Evolutionary conservation across 2,113 vertebrate species (phyloP).

Genomic region (Boulengeromyrus knoepffleri): DNA sequence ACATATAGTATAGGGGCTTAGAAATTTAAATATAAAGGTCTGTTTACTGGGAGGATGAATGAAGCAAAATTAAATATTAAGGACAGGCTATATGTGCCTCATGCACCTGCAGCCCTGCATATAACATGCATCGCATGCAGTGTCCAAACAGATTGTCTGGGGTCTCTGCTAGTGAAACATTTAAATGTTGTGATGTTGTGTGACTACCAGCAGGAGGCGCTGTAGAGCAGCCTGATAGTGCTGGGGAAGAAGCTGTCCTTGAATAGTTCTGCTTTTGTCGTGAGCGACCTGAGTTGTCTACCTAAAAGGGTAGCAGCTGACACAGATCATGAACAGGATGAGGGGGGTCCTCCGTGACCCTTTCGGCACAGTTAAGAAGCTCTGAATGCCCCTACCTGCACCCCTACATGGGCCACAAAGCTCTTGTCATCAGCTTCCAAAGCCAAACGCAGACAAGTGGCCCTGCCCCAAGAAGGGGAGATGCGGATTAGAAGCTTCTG

Average conservation of each 20-base stretch:
- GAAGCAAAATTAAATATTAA: neutral
- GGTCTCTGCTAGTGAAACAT: neutral
- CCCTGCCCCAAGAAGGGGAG: constrained; percentile 79
- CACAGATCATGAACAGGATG: neutral
- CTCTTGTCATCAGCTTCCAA: constrained; percentile 81
- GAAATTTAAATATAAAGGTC: neutral
- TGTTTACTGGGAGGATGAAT: neutral
- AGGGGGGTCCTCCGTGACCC: neutral
- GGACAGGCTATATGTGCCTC: neutral
- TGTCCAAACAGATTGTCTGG: neutral
- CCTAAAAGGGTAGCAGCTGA: neutral
- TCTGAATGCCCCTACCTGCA: constrained; percentile 67
- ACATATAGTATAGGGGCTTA: neutral
- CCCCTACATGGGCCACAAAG: constrained; percentile 82
- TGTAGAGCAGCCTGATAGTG: neutral
- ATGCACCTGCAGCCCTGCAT: neutral
- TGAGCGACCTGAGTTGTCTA: neutral
- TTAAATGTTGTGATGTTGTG: neutral
- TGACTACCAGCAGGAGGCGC: neutral
- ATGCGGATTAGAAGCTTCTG: constrained; percentile 74
- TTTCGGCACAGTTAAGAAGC: neutral
- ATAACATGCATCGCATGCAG: neutral
- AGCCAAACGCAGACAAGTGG: constrained; percentile 79
- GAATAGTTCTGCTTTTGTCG: neutral
- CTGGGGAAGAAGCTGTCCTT: neutral